phyloP scores from a whole-genome alignment of 1,140 invertebrate genomes.

The Macrobrachium nipponense region DNA sequence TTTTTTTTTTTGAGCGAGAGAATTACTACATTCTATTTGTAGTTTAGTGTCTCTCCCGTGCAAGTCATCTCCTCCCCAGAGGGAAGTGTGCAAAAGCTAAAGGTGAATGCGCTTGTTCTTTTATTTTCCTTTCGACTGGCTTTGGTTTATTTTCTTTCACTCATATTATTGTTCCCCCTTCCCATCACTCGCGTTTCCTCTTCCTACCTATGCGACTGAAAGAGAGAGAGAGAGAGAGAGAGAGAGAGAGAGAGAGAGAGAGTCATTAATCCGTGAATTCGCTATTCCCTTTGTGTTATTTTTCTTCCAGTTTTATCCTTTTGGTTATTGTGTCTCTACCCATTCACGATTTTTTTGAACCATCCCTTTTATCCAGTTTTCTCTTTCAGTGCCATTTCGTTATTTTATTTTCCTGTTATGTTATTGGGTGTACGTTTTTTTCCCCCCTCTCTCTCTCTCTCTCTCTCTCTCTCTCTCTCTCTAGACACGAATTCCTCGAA shows the following conservation, averaged over 20 bases:
- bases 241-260: conserved; percentile 24
- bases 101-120: too few relatives aligned
- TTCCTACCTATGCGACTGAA: neutral
- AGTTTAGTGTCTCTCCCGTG: too few relatives aligned
- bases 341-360: neutral
- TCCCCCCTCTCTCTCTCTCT: neutral
- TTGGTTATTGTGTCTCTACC: neutral
- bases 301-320: neutral
- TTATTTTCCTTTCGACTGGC: too few relatives aligned
- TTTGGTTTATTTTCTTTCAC: too few relatives aligned
- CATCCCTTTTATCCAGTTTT: neutral
- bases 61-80: too few relatives aligned
- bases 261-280: neutral
- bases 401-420: neutral
- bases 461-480: neutral
- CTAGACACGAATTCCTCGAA: neutral
- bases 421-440: neutral
- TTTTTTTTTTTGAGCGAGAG: too few relatives aligned
- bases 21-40: too few relatives aligned
- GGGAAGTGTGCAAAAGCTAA: too few relatives aligned
- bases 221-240: conserved; percentile 24
- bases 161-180: too few relatives aligned
- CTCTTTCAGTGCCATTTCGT: neutral
- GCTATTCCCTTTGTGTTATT: neutral
- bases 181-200: too few relatives aligned